Evolutionary conservation across 2,113 vertebrate genomes (phyloP).

Genomic region (Enhydra lutris): DNA sequence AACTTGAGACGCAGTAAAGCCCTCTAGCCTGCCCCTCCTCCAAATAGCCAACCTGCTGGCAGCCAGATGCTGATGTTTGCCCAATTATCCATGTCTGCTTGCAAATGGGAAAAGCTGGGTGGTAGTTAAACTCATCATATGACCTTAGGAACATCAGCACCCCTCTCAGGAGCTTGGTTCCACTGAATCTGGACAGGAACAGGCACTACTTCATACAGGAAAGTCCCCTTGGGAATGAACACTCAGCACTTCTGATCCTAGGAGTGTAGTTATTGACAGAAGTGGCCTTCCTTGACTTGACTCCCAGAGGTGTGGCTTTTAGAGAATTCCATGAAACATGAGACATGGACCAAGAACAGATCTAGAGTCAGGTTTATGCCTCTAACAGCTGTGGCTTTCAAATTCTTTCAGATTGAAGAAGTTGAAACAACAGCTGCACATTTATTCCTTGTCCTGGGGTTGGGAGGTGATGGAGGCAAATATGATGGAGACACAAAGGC

Average conservation of each 20-base stretch:
- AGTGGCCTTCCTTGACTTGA: neutral
- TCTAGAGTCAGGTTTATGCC: constrained; percentile 44
- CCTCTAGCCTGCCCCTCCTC: neutral
- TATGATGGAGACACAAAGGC: neutral
- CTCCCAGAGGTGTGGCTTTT: neutral
- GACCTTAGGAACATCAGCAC: neutral
- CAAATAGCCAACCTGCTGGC: constrained; percentile 8
- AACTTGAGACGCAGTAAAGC: constrained; percentile 39
- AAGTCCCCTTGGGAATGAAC: neutral
- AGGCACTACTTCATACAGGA: neutral
- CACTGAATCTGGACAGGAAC: neutral
- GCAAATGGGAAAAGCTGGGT: neutral
- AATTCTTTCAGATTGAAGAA: constrained; percentile 25
- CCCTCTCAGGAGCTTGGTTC: neutral
- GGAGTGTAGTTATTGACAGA: neutral
- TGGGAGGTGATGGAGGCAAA: neutral
- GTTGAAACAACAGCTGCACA: constrained; percentile 59
- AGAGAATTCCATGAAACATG: constrained; percentile 39
- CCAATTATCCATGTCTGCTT: neutral
- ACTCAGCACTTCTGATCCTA: neutral
- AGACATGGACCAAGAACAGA: constrained; percentile 38
- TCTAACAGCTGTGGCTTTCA: constrained; percentile 54
- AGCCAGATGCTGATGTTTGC: constrained; percentile 21
- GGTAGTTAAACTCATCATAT: neutral
- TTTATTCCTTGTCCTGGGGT: constrained; percentile 12